These are phyloP conservation scores for Corydoras sp. DNA, from an alignment of 2,113 vertebrate genomes.

Conservation along the genomic window DNA sequence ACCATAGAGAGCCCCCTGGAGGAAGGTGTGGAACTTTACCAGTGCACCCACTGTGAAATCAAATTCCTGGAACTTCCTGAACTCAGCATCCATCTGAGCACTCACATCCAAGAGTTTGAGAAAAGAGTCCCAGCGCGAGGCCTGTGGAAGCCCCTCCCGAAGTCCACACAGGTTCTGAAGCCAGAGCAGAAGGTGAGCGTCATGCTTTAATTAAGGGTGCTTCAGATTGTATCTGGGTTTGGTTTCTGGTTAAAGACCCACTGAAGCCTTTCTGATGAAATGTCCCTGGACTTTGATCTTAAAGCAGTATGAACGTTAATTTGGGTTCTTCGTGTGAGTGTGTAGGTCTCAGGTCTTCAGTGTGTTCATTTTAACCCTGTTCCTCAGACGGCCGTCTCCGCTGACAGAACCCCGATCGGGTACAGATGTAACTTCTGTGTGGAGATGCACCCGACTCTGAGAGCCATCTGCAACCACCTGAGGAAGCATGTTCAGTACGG, in stretches of 20 bases:
- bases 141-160: conserved; percentile 84
- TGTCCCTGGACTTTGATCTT: too few relatives aligned
- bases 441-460: conserved; percentile 90
- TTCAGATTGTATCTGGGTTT: not conserved
- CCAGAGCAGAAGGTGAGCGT: conserved; percentile 67
- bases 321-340: too few relatives aligned
- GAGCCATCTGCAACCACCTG: conserved; percentile 97
- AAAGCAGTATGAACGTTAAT: too few relatives aligned
- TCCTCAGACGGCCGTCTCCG: conserved; percentile 48
- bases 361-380: not conserved
- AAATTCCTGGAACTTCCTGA: conserved; percentile 79
- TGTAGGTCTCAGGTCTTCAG: too few relatives aligned
- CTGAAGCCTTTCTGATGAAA: not conserved
- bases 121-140: conserved; percentile 87
- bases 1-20: conserved; percentile 69
- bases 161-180: conserved; percentile 76
- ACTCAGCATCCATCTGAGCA: conserved; percentile 81
- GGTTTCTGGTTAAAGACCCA: conserved; percentile 15
- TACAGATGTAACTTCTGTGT: conserved; percentile 97
- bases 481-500: conserved; percentile 95
- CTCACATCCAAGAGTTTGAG: conserved; percentile 93
- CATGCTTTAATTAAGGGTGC: not conserved
- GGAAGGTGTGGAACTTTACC: conserved; percentile 71
- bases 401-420: conserved; percentile 69
- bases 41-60: conserved; percentile 89